Base-by-base conservation (phyloP, 2,888 invertebrate species). In the Unio pictorum region DNA sequence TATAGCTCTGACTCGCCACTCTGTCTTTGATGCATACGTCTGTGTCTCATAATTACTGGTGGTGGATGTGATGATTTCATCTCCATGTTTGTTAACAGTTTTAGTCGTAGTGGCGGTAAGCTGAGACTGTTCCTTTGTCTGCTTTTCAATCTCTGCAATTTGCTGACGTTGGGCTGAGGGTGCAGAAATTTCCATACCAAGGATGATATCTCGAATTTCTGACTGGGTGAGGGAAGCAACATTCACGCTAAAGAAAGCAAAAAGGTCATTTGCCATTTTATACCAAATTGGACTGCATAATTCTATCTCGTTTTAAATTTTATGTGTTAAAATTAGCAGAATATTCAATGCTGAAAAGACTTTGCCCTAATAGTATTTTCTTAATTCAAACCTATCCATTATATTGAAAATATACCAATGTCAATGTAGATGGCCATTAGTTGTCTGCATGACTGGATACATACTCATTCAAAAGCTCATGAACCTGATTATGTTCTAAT, bases 111-210 rank as follows among this genome's bases (percentile, higher is more conserved):
- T 99, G 0, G 99, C 99, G 0, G 99, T 99, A 61, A 99, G 92
- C 90, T 99, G 99, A 26, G 91, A 91, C 91, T 99, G 99, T 89
- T 99, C 99, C 90, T 99, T 99, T 63, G 99, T 99, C 92, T 99
- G 99, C 89, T 99, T 99, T 91, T 99, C 99, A 81, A 99, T 99
- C 91, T 99, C 99, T 4, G 99, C 99, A 84, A 99, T 99, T 91
- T 99, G 99, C 90, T 99, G 99, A 61, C 99, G 93, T 88, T 99
- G 99, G 0, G 98, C 98, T 0, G 98, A 99, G 0, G 99, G 99
- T 1, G 99, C 99, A 20, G 98, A 98, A 80, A 99, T 99, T 92
- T 99, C 99, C 99, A 99, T 99, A 86, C 99, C 99, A 74, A 99
- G 93, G 86, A 99, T 98, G 80, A 99, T 99, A 90, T 99, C 99